phyloP scores from a whole-genome alignment of 2,113 vertebrate genomes.

The Vimba vimba region DNA sequence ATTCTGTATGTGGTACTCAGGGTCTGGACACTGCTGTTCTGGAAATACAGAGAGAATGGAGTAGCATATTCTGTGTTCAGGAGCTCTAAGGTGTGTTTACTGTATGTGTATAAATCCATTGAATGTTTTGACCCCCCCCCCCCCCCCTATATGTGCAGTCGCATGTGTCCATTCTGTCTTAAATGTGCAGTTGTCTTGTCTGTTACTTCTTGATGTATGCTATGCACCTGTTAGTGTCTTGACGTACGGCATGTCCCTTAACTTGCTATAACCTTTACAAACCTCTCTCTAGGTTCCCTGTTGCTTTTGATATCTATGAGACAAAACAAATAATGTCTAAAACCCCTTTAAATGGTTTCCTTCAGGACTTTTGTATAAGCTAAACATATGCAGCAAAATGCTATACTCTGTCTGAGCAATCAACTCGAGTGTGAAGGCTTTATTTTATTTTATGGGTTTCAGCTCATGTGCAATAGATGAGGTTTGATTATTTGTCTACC shows the following conservation, averaged over 20 bases:
- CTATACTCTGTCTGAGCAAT: constrained; percentile 3
- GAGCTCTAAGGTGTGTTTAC: constrained; percentile 8
- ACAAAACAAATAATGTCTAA: neutral
- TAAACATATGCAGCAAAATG: constrained; percentile 21
- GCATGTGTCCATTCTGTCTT: constrained; percentile 38
- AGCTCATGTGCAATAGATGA: constrained; percentile 34
- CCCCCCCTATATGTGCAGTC: neutral
- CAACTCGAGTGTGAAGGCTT: neutral
- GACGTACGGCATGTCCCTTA: constrained; percentile 39
- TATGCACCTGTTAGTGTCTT: constrained; percentile 53
- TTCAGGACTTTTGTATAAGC: constrained; percentile 15
- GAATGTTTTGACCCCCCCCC: neutral
- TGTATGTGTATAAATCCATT: neutral
- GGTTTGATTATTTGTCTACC: neutral
- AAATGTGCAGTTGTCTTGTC: constrained; percentile 55
- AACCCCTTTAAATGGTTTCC: constrained; percentile 37
- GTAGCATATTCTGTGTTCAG: constrained; percentile 4
- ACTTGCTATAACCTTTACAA: constrained; percentile 32
- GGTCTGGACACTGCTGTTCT: constrained; percentile 13
- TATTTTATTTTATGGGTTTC: neutral
- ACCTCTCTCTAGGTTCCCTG: neutral
- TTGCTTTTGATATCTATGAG: neutral
- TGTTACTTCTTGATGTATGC: constrained; percentile 40
- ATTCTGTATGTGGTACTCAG: constrained; percentile 37
- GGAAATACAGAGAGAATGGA: neutral